Conservation (phyloP, 1,140 invertebrate genomes). For the Pogonognathellus flavescens region DNA sequence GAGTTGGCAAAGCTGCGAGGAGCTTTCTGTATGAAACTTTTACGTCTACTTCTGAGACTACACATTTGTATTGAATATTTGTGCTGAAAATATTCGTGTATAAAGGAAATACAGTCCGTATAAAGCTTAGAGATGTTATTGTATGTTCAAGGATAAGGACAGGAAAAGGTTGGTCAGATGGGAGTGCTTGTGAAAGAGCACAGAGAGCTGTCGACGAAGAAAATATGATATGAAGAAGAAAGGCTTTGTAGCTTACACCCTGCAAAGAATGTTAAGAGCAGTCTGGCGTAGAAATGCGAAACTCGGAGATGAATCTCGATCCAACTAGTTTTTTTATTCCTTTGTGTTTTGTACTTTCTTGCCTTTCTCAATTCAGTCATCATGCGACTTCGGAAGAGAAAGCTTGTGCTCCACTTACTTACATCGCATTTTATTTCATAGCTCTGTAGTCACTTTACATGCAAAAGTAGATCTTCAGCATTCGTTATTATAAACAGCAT, state of each 20-base stretch:
- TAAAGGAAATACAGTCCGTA: not conserved
- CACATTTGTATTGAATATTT: no score
- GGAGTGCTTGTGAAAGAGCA: constrained; percentile 9
- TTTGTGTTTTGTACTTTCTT: not conserved
- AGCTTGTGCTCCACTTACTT: not conserved
- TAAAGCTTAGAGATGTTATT: no score
- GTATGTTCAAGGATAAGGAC: not conserved
- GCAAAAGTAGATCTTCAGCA: no score
- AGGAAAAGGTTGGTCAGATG: not conserved
- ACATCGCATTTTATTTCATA: no score
- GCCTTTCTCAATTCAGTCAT: constrained; percentile 2
- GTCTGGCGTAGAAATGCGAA: constrained; percentile 30
- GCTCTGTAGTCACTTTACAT: no score
- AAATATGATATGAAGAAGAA: not conserved
- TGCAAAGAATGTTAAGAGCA: constrained; percentile 15
- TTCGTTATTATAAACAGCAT: no score
- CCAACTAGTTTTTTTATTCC: constrained; percentile 7
- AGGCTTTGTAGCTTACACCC: not conserved
- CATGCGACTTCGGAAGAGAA: not conserved
- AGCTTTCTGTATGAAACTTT: not conserved
- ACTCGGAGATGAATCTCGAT: not conserved
- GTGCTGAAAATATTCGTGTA: not conserved
- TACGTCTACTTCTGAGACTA: not conserved
- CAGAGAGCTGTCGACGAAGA: constrained; percentile 10
- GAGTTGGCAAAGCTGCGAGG: not conserved